Evolutionary conservation across 2,797 vertebrate species (phyloP), one percentile per base, ranked within the genome.

Genomic region (Agapornis canus): DNA sequence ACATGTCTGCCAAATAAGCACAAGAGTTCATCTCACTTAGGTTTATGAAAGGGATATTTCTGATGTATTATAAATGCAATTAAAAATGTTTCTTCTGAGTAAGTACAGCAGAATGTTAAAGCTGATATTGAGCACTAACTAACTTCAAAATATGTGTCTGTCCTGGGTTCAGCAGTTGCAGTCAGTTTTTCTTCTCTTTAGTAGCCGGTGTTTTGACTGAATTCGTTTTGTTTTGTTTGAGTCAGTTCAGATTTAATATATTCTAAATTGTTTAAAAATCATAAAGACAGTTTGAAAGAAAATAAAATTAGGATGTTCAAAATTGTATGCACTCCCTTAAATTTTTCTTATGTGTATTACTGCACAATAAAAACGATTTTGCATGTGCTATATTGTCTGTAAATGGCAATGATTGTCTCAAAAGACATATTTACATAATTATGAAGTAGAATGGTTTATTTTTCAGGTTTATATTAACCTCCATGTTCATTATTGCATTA

Each of bases 351-450:
- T 93, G 96, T 97, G 89, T 97, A 94, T 91, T 96, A 97, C 89
- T 97, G 63, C 95, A 94, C 96, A 98, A 97, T 97, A 97, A 98
- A 96, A 69, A 85, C 89, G 56, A 95, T 79, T 97, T 95, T 95
- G 96, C 97, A 97, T 97, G 97, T 9, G 77, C 85, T 95, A 37
- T 96, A 92, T 84, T 93, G 91, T 97, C 93, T 97, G 93, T 95
- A 95, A 96, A 96, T 96, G 90, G 94, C 95, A 96, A 83, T 96
- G 72, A 96, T 97, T 96, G 94, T 95, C 77, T 94, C 91, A 90
- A 52, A 95, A 82, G 89, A 91, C 94, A 97, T 66, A 96, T 89
- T 75, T 96, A 68, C 95, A 95, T 94, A 90, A 86, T 61, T 92
- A 84, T 75, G 59, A 95, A 96, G 73, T 88, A 93, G 78, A 82